A percentile compares a stretch with the other conserved stretches of the same genome.
Conservation (phyloP, 2,888 invertebrate species). For the Stratiomys singularior region DNA sequence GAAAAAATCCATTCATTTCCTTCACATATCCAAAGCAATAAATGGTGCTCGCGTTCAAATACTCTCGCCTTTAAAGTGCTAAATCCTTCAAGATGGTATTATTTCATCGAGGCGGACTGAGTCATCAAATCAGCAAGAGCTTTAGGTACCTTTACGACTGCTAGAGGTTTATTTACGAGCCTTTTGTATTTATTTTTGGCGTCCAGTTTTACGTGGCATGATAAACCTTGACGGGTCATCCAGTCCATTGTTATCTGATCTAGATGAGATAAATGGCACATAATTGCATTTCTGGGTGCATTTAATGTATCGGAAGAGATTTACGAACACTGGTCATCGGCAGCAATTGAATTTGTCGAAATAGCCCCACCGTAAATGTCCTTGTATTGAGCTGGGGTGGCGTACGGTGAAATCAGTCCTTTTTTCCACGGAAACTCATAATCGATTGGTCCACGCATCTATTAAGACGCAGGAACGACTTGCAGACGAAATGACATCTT, state of each 20-base stretch:
- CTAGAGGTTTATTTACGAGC: conserved; percentile 46
- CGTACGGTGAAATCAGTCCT: conserved; percentile 9
- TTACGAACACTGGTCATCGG: conserved; percentile 54
- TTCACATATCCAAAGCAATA: no score
- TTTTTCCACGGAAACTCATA: neutral
- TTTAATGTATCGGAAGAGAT: conserved; percentile 62
- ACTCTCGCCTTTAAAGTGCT: no score
- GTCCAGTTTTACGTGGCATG: conserved; percentile 40
- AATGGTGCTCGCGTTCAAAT: no score
- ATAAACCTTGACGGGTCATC: conserved; percentile 50
- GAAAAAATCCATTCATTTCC: no score
- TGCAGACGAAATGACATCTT: conserved; percentile 16
- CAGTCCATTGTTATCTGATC: conserved; percentile 53
- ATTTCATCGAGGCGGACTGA: no score
- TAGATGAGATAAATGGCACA: conserved; percentile 47
- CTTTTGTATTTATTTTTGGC: conserved; percentile 49
- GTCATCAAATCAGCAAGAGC: no score
- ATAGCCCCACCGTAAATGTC: neutral
- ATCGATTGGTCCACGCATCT: neutral
- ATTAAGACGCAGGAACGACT: neutral
- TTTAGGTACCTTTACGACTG: conserved; percentile 48
- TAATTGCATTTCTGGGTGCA: conserved; percentile 51
- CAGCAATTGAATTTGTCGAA: conserved; percentile 47
- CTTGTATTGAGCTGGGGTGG: conserved; percentile 12
- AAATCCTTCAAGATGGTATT: no score